phyloP scores from a whole-genome alignment of 2,888 invertebrate genomes.

The Cerastis rubricosa region DNA sequence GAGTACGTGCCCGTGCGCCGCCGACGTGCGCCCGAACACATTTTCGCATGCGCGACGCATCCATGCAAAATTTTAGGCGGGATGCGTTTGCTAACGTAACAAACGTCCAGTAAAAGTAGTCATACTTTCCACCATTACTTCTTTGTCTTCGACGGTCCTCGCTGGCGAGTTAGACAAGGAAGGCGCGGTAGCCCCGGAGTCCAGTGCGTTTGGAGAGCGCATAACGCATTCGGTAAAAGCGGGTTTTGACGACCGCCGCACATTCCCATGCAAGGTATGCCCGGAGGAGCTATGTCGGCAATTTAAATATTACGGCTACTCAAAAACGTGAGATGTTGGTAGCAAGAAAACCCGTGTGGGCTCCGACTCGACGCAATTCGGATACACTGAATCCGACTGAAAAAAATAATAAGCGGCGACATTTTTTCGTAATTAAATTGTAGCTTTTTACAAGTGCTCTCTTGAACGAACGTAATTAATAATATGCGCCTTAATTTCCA shows the following conservation, averaged over 20 bases:
- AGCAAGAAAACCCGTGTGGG: slow-evolving; percentile 89
- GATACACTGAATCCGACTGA: slow-evolving; percentile 84
- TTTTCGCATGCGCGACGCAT: slow-evolving; percentile 89
- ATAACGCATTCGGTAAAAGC: slow-evolving; percentile 89
- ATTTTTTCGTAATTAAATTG: slow-evolving; percentile 89
- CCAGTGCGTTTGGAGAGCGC: slow-evolving; percentile 84
- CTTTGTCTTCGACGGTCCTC: slow-evolving; percentile 79
- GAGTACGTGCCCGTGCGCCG: slow-evolving; percentile 85
- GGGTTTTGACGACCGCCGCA: slow-evolving; percentile 87
- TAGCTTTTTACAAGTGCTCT: slow-evolving; percentile 78
- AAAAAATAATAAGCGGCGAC: slow-evolving; percentile 85
- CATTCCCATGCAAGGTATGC: slow-evolving; percentile 90
- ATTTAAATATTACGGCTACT: slow-evolving; percentile 90
- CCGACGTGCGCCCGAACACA: slow-evolving; percentile 73
- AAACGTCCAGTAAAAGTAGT: slow-evolving; percentile 82
- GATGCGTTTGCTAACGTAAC: slow-evolving; percentile 88
- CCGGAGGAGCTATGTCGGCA: slow-evolving; percentile 89
- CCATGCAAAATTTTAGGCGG: slow-evolving; percentile 91
- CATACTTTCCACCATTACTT: slow-evolving; percentile 83
- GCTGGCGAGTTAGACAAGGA: slow-evolving; percentile 85
- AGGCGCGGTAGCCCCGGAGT: slow-evolving; percentile 72
- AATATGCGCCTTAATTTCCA: slow-evolving; percentile 83
- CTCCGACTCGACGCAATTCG: slow-evolving; percentile 82
- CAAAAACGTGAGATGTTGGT: slow-evolving; percentile 90
- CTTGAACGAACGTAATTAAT: slow-evolving; percentile 81